Percentiles rank a stretch among this genome's conserved stretches.
Conservation (phyloP, 1,140 invertebrate species). For the Drosophila albomicans region DNA sequence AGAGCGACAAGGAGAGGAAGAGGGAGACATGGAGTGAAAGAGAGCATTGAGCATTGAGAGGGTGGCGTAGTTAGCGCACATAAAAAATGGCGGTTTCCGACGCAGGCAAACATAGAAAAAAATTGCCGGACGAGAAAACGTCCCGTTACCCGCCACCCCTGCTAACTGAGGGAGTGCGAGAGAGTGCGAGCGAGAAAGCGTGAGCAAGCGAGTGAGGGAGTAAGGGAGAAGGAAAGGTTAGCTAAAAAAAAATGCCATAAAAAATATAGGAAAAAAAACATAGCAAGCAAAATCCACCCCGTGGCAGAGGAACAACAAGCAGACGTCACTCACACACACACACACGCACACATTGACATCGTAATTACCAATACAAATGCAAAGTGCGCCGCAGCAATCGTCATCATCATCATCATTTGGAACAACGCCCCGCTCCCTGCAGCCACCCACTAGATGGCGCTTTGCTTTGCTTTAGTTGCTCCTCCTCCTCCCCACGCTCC, state of each 20-base stretch:
- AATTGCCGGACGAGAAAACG: conserved; percentile 32
- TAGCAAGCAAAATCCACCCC: conserved; percentile 71
- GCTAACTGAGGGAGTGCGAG: conserved; percentile 1
- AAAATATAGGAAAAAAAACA: conserved; percentile 63
- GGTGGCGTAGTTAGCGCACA: conserved; percentile 70
- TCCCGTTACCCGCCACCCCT: conserved; percentile 18
- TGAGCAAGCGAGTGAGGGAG: conserved; percentile 45
- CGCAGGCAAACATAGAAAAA: conserved; percentile 62
- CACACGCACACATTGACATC: conserved; percentile 18
- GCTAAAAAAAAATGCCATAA: conserved; percentile 57
- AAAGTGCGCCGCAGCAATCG: conserved; percentile 57
- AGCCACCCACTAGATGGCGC: conserved; percentile 10
- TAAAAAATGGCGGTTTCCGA: conserved; percentile 83
- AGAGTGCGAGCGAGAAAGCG: conserved; percentile 9
- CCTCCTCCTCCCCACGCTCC: background rate
- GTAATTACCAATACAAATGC: conserved; percentile 79
- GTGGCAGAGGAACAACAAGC: conserved; percentile 65
- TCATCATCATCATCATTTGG: conserved; percentile 33
- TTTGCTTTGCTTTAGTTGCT: background rate
- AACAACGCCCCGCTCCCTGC: background rate
- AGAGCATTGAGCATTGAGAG: conserved; percentile 35
- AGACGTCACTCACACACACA: conserved; percentile 63
- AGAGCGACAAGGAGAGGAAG: conserved; percentile 17
- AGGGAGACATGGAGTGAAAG: conserved; percentile 7
- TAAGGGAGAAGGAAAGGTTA: conserved; percentile 35